phyloP scores from a whole-genome alignment of 1,140 invertebrate species.

The Periplaneta americana region DNA sequence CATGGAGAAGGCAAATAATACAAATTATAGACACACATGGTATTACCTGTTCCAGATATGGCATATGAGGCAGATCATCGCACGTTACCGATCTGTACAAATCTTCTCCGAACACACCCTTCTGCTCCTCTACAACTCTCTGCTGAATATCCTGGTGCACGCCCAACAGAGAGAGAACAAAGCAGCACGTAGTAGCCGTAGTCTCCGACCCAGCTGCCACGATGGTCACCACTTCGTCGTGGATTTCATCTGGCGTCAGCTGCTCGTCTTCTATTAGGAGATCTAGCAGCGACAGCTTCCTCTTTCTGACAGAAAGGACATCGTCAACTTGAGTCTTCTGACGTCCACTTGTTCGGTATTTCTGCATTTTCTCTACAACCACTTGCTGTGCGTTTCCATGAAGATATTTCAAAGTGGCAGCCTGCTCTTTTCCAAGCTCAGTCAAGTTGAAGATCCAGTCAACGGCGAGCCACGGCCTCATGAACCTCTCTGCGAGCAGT shows the following conservation, averaged over 20 bases:
- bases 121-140: neutral
- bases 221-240: neutral
- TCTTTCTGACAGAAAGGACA: neutral
- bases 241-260: neutral
- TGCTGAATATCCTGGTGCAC: conserved; percentile 15
- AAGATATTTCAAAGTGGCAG: neutral
- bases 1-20: too few species aligned
- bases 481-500: neutral
- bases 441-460: neutral
- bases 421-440: neutral
- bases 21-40: too few species aligned
- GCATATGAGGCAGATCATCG: neutral
- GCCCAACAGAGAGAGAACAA: neutral
- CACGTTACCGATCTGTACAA: neutral
- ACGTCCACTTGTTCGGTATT: neutral
- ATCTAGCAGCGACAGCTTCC: neutral
- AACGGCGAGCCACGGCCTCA: neutral
- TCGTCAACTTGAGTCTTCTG: neutral
- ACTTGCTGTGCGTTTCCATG: neutral
- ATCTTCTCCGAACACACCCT: conserved; percentile 1
- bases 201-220: conserved; percentile 1
- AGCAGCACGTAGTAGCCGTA: neutral
- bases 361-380: neutral
- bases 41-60: conserved; percentile 2
- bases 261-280: neutral